Base-by-base conservation (phyloP, 2,113 vertebrate species). In the Pluvianellus socialis region DNA sequence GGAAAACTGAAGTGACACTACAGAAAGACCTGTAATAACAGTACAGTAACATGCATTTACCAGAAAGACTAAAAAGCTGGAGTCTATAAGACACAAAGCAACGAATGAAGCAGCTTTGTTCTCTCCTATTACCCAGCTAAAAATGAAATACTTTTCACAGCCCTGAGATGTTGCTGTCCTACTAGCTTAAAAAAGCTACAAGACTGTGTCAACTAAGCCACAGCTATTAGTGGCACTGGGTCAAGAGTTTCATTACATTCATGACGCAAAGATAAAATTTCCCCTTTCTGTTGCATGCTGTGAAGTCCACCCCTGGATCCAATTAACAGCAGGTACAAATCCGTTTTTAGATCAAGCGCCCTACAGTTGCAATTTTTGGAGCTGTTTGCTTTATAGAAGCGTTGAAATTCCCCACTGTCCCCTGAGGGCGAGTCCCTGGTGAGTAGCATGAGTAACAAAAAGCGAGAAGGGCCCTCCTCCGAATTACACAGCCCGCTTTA, bases 241-340 rank as follows among this genome's bases (percentile, higher is more conserved):
- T 95, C 77, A 91, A 88, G 74, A 92, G 72, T 86, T 95, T 91
- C 49, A 76, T 59, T 93, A 56, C 47, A 38, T 66, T 70, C 10
- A 5, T 92, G 83, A 95, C 32, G 53, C 67, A 94, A 87, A 81
- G 74, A 77, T 30, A 65, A 88, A 70, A 58, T 94, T 96, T 95
- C 71, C 86, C 83, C 55, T 79, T 73, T 88, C 45, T 66, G 45
- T 52, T 59, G 53, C 75, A 32, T 38, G n/a, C 75, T 67, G 71
- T 44, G 72, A 83, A 88, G 62, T 21, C 71, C 35, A 28, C 49
- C 28, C 76, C 32, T 72, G 59, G 66, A 49, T 82, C 40, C 85
- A 95, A 74, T 91, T 94, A 96, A 79, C 53, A 91, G 80, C 74
- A 91, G 67, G 79, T 86, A 79, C 85, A 79, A 87, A 88, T 45